Conservation (phyloP, 2,113 vertebrate genomes). For the Thamnophis sirtalis region DNA sequence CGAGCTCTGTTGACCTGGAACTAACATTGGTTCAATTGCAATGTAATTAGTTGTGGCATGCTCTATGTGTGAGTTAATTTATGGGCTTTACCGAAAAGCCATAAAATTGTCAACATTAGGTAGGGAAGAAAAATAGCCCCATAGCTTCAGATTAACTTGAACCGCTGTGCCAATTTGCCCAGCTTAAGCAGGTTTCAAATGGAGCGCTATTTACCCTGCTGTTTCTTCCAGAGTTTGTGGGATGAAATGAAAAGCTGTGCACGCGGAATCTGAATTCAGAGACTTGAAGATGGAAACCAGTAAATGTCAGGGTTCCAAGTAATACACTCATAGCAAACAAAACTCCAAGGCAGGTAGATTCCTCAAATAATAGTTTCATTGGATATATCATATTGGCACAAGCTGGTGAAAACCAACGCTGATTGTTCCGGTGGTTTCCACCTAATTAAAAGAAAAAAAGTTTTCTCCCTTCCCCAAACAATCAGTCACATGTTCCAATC, state of each 20-base stretch:
- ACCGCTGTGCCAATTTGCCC: not conserved
- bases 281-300: not conserved
- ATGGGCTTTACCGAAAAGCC: not conserved
- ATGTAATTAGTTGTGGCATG: not conserved
- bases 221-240: not conserved
- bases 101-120: not conserved
- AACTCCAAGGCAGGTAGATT: too few relatives aligned
- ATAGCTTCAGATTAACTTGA: not conserved
- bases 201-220: not conserved
- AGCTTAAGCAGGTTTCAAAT: not conserved
- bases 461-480: too few relatives aligned
- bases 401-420: too few relatives aligned
- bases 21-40: not conserved
- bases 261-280: not conserved
- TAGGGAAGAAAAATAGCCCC: not conserved
- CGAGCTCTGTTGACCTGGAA: not conserved
- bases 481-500: too few relatives aligned
- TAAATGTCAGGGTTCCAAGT: too few relatives aligned
- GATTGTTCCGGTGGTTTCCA: too few relatives aligned
- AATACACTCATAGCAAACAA: too few relatives aligned
- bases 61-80: not conserved
- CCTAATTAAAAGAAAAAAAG: too few relatives aligned
- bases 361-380: too few relatives aligned
- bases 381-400: too few relatives aligned
- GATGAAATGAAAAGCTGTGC: not conserved